phyloP scores from a whole-genome alignment of 2,113 vertebrate genomes.

The Telmatochromis sp. region DNA sequence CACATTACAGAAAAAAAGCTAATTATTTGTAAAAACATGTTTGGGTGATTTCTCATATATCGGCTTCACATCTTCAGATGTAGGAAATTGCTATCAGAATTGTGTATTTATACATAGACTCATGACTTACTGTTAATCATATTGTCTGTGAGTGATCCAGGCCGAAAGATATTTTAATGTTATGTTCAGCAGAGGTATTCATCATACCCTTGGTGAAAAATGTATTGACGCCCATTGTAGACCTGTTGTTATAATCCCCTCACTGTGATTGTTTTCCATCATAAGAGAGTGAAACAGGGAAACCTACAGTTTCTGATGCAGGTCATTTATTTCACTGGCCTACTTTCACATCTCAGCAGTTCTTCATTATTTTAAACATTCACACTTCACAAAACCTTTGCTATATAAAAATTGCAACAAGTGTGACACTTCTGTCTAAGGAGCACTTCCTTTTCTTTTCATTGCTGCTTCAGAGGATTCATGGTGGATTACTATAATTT shows the following conservation, averaged over 20 bases:
- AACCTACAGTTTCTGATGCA: neutral
- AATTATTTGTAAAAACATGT: neutral
- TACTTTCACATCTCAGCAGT: neutral
- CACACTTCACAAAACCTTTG: accelerated
- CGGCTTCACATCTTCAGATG: neutral
- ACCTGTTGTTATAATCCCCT: neutral
- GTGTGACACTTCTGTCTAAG: neutral
- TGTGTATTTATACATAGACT: neutral
- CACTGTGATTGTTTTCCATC: neutral
- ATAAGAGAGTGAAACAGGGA: neutral
- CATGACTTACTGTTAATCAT: neutral
- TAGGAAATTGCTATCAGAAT: neutral
- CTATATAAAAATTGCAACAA: neutral
- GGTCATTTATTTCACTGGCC: neutral
- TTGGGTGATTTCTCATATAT: neutral
- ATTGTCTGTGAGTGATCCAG: neutral
- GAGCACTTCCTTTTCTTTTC: neutral
- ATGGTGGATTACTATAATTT: neutral
- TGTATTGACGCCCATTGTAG: neutral
- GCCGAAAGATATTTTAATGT: neutral
- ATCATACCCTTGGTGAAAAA: neutral
- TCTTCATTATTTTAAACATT: neutral
- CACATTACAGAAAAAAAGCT: neutral
- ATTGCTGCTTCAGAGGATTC: neutral
- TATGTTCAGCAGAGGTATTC: neutral